phyloP scores from a whole-genome alignment of 2,797 vertebrate genomes.

The Columba guinea region DNA sequence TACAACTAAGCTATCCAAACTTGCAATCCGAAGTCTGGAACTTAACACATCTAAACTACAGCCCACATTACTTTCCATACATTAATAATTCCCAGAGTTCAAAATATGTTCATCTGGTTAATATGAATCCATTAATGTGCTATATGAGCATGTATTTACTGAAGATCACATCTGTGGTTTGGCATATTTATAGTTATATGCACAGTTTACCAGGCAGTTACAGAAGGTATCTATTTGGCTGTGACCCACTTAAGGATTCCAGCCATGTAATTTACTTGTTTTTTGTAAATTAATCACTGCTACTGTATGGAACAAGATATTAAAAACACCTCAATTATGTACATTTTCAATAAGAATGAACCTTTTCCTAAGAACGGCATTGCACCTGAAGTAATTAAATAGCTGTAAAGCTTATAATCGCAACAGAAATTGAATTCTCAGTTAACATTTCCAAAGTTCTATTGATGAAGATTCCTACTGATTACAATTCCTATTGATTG shows the following conservation, averaged over 20 bases:
- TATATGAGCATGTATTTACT: background rate
- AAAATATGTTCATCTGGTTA: conserved; percentile 6
- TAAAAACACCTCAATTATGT: background rate
- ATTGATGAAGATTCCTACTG: conserved; percentile 23
- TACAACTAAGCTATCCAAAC: background rate
- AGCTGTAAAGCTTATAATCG: conserved; percentile 1
- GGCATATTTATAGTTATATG: conserved; percentile 15
- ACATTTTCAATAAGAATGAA: background rate
- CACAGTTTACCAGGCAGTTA: background rate
- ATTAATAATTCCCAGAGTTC: background rate
- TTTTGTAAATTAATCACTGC: background rate
- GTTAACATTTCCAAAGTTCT: conserved; percentile 20
- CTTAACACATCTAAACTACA: background rate
- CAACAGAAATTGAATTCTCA: conserved; percentile 40
- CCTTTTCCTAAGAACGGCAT: background rate
- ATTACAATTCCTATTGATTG: conserved; percentile 42
- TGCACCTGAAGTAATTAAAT: conserved; percentile 36
- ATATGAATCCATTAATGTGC: background rate
- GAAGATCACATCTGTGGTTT: conserved; percentile 22
- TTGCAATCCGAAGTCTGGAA: background rate
- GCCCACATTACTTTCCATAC: background rate
- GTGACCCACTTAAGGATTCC: background rate
- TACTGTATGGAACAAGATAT: background rate
- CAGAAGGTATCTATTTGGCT: background rate
- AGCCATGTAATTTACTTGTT: background rate